Base-by-base conservation (phyloP, 2,113 vertebrate genomes). In the Kryptolebias marmoratus region DNA sequence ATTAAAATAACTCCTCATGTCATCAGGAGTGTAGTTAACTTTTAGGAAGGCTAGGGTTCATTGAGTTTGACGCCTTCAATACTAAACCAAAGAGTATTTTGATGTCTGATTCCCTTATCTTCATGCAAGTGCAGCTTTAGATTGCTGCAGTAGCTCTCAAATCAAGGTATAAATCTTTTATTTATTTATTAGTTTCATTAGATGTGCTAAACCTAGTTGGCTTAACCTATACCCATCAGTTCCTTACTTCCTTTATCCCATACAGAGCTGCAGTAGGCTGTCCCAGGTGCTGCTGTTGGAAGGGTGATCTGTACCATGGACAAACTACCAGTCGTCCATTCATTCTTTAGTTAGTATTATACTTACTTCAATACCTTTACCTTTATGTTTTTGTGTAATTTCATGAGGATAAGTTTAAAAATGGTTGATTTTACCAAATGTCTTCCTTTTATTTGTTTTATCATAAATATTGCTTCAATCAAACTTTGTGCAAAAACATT, bases 401-500 rank as follows among this genome's bases (percentile, higher is more conserved):
- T 48, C 4, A 55, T 2, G 30, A 15, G 12, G 15, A 39, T 13
- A 22, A 2, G 11, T 8, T 3, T 42, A 42, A 42, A 42, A 15
- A 3, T 59, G 18, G 30, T 5, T 59, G n/a, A 18, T 22, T 61
- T 67, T 1, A 52, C 12, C 10, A 5, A 15, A 47, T 15, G 15
- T 11, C 31, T 47, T 12, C 8, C 48, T 57, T 42, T 39, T 47
- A 2, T 15, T 50, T 0, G 3, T 56, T 61, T n/a, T 7, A 52
- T 15, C 32, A 4, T 3, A 36, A 65, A 61, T 22, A 42, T 12
- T 55, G 39, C 31, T 47, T 69, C 63, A 32, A 57, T 42, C 45
- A 28, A 2, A 47, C 53, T 31, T 7, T 60, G 27, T 77, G 22
- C 57, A 39, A 28, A 30, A 63, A 10, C 66, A 73, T 22, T 31